phyloP scores from a whole-genome alignment of 2,888 invertebrate species.

The Agrilus biguttatus region DNA sequence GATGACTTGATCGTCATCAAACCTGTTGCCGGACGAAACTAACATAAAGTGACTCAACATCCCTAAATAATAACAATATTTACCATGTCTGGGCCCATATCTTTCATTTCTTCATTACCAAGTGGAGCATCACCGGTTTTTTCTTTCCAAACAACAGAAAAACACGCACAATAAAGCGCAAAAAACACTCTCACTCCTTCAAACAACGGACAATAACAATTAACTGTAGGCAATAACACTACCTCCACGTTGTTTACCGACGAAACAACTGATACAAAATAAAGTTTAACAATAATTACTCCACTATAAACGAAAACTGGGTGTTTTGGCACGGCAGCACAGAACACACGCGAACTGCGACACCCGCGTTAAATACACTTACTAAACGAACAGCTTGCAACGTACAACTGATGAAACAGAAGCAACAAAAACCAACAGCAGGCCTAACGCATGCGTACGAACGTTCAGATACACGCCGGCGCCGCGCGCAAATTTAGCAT shows the following conservation, averaged over 20 bases:
- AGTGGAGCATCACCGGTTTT: too few species aligned
- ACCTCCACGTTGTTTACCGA: background rate
- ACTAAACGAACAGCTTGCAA: conserved; percentile 21
- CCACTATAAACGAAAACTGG: too few species aligned
- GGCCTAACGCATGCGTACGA: too few species aligned
- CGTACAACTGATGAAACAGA: conserved; percentile 20
- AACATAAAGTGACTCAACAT: conserved; percentile 7
- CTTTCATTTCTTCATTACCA: conserved; percentile 46
- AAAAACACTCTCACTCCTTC: conserved; percentile 1
- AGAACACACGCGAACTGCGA: too few species aligned
- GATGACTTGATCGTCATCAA: conserved; percentile 2
- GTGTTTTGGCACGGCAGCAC: too few species aligned
- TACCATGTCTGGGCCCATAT: conserved; percentile 73
- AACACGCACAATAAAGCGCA: background rate
- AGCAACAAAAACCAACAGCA: too few species aligned
- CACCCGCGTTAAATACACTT: too few species aligned
- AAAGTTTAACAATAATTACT: too few species aligned
- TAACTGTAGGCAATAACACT: background rate
- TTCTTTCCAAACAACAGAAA: background rate
- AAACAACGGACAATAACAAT: background rate
- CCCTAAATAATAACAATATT: conserved; percentile 15
- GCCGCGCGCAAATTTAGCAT: too few species aligned
- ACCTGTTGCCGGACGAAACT: conserved; percentile 8
- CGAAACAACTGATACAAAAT: too few species aligned
- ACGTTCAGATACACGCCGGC: too few species aligned